These are phyloP conservation scores for Charina bottae DNA, from an alignment of 2,113 vertebrate genomes.

Conservation along the genomic window DNA sequence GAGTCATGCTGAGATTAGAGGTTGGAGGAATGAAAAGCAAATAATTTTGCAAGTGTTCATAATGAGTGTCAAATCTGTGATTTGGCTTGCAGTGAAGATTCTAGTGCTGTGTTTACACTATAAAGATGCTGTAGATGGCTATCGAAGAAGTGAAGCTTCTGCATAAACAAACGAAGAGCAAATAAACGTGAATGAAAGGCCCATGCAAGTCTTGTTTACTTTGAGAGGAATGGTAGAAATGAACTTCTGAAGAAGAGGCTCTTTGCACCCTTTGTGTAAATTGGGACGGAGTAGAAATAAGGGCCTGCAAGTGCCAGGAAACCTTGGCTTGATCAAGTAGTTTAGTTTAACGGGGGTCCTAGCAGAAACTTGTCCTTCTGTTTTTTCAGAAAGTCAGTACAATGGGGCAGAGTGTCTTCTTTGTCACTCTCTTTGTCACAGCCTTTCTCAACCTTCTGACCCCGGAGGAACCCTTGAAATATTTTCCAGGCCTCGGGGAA, in stretches of 20 bases:
- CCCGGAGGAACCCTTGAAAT: too few species aligned
- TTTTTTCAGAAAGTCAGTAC: not conserved
- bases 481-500: too few species aligned
- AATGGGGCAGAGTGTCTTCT: not conserved
- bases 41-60: not conserved
- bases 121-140: not conserved
- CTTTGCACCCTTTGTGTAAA: not conserved
- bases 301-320: not conserved
- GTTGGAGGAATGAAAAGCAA: not conserved
- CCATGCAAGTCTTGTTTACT: not conserved
- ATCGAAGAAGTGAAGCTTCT: accelerated
- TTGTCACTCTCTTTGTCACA: too few species aligned
- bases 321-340: not conserved
- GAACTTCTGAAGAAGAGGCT: not conserved
- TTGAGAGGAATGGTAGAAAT: not conserved
- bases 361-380: too few species aligned
- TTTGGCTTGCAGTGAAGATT: not conserved
- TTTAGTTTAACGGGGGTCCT: not conserved
- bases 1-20: not conserved
- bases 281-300: not conserved
- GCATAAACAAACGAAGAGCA: not conserved
- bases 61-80: not conserved
- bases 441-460: too few species aligned
- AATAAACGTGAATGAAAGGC: not conserved
- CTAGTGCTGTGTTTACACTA: not conserved